phyloP scores from a whole-genome alignment of 2,888 invertebrate species.

The Cryptocheilus praepositus region DNA sequence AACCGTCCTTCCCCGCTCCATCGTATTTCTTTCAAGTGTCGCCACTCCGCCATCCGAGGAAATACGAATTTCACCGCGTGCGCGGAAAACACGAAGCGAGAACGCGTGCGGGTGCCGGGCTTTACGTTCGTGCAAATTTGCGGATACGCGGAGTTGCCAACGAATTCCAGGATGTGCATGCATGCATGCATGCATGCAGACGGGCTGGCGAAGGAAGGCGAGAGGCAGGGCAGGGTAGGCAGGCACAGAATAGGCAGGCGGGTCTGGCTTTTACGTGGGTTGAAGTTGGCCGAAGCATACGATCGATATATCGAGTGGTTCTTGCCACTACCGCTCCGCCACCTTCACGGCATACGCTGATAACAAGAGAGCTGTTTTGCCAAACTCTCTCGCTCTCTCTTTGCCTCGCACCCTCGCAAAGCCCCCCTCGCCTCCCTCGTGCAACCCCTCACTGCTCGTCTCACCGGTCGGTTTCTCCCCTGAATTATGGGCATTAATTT shows the following conservation, averaged over 20 bases:
- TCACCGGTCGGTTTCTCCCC: background rate
- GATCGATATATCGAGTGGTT: slow-evolving; percentile 70
- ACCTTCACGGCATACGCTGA: slow-evolving; percentile 67
- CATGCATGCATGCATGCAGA: slow-evolving; percentile 24
- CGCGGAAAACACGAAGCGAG: too few species aligned
- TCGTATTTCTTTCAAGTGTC: too few species aligned
- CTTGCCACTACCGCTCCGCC: slow-evolving; percentile 55
- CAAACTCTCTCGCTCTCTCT: slow-evolving; percentile 40
- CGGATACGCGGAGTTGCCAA: slow-evolving; percentile 26
- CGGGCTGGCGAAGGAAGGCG: slow-evolving; percentile 19
- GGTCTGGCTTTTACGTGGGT: slow-evolving; percentile 4
- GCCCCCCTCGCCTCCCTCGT: slow-evolving; percentile 36
- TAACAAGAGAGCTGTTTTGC: slow-evolving; percentile 64
- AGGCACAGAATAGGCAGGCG: slow-evolving; percentile 5
- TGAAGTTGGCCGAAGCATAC: slow-evolving; percentile 38
- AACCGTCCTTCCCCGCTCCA: too few species aligned
- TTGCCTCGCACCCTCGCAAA: slow-evolving; percentile 26
- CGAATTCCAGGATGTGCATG: slow-evolving; percentile 31
- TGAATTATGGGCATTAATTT: slow-evolving; percentile 43
- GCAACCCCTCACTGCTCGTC: slow-evolving; percentile 26
- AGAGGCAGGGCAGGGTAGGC: slow-evolving; percentile 6
- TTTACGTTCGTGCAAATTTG: slow-evolving; percentile 31
- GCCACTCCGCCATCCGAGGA: too few species aligned
- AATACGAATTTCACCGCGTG: too few species aligned
- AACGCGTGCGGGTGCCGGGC: too few species aligned